Evolutionary conservation across 1,140 invertebrate genomes (phyloP), one percentile per base, ranked within the genome.

Genomic region (Leucophenga varia): DNA sequence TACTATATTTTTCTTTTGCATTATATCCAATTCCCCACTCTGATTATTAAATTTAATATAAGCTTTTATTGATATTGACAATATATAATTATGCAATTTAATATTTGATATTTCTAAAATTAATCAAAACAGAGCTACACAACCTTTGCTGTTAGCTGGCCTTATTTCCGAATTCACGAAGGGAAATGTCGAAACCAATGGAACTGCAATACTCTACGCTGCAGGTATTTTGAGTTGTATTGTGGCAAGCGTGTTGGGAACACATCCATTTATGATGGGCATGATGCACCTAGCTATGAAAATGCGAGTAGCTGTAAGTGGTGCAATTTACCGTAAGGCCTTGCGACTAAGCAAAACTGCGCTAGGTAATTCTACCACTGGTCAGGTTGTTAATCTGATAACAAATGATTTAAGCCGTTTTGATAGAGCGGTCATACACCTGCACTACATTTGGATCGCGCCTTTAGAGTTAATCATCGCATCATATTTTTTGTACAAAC

Each of bases 321-420:
- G 83, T 9, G 58, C 86, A 13, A 80, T 87, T 20, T 87, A 86
- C 53, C 76, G 85, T 56, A 87, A 87, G 74, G 55, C 84, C 0
- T 59, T 87, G 14, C 78, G 78, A 13, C 58, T 88, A 5, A 87
- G 83, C 45, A 79, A 78, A 45, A 83, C 80, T 0, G 85, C 90
- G 0, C 57, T 93, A 18, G 84, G 84, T 0, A 82, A 88, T 52
- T 89, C 89, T 2, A 89, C 90, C 4, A 83, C 85, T 4, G 91
- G 91, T 0, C 90, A 93, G 77, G 84, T 93, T 22, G 64, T 72
- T 1, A 87, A 87, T 63, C 63, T 87, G 18, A 75, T 87, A 50
- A 84, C 86, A 10, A 87, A 86, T 60, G 85, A 86, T 45, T 59
- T 78, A 19, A 74, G 63, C 3, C 72, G 76, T n/a, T 77, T 78